phyloP scores from a whole-genome alignment of 1,140 invertebrate species.

The Samia ricini region DNA sequence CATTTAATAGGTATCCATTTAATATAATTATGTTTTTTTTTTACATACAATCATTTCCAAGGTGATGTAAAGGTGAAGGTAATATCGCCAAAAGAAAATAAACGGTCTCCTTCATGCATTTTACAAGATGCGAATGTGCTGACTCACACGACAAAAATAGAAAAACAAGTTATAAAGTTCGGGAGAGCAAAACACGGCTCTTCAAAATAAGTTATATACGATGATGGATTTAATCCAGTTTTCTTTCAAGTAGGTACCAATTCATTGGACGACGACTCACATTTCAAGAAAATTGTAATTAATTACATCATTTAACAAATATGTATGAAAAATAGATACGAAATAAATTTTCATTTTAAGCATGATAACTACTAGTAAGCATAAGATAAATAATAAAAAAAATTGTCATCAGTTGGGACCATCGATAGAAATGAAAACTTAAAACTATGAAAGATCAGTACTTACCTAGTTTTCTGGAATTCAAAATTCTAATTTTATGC shows the following conservation, averaged over 20 bases:
- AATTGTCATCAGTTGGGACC: no score
- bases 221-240: constrained; percentile 25
- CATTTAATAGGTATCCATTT: neutral
- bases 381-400: no score
- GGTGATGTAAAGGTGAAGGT: no score
- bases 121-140: constrained; percentile 18
- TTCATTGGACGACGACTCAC: neutral
- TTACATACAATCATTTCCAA: constrained; percentile 29
- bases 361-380: no score
- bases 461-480: no score
- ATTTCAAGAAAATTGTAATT: no score
- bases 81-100: constrained; percentile 27
- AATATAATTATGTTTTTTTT: constrained; percentile 5
- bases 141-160: constrained; percentile 21
- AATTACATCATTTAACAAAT: no score
- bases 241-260: constrained; percentile 28
- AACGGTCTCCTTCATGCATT: constrained; percentile 23
- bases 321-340: no score
- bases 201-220: constrained; percentile 24
- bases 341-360: no score
- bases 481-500: no score
- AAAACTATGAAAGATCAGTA: no score
- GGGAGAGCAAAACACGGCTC: constrained; percentile 19
- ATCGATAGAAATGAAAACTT: no score
- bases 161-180: constrained; percentile 12